Evolutionary conservation across 1,140 invertebrate genomes (phyloP).

Genomic region (Drosophila bipectinata): DNA sequence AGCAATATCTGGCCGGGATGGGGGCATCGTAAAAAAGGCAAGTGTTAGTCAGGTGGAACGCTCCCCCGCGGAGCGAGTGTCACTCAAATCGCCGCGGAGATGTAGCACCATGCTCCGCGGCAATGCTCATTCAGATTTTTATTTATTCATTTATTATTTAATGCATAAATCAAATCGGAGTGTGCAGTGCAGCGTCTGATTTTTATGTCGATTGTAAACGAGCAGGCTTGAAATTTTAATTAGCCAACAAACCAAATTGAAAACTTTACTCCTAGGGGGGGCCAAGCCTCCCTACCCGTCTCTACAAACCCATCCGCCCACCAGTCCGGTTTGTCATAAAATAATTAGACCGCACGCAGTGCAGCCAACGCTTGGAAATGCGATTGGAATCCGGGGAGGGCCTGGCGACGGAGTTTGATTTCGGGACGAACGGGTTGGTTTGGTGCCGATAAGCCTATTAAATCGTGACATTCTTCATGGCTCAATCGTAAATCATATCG

Average conservation of each 20-base stretch:
- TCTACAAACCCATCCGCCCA: not conserved
- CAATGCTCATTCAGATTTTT: slow-evolving; percentile 17
- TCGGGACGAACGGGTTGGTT: slow-evolving; percentile 30
- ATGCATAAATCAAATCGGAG: slow-evolving; percentile 34
- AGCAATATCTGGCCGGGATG: not conserved
- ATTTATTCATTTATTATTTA: slow-evolving; percentile 39
- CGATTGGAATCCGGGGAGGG: slow-evolving; percentile 27
- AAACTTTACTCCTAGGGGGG: slow-evolving; percentile 26
- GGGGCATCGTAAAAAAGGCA: slow-evolving; percentile 44
- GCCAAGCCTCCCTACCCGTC: not conserved
- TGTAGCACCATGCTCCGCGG: not conserved
- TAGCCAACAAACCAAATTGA: slow-evolving; percentile 54
- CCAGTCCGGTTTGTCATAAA: slow-evolving; percentile 68
- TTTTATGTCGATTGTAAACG: slow-evolving; percentile 40
- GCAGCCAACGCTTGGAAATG: slow-evolving; percentile 46
- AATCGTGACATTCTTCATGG: slow-evolving; percentile 80
- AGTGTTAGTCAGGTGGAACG: slow-evolving; percentile 64
- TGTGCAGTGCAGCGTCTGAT: slow-evolving; percentile 15
- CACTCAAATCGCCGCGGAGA: slow-evolving; percentile 37
- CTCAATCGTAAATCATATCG: slow-evolving; percentile 79
- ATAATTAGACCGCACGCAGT: slow-evolving; percentile 80
- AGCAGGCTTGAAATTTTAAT: slow-evolving; percentile 68
- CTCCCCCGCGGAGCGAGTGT: slow-evolving; percentile 40
- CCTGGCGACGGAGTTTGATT: slow-evolving; percentile 18
- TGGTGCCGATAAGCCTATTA: slow-evolving; percentile 76